Base-by-base conservation (phyloP, 2,888 invertebrate genomes). In the Esperia sulphurella region DNA sequence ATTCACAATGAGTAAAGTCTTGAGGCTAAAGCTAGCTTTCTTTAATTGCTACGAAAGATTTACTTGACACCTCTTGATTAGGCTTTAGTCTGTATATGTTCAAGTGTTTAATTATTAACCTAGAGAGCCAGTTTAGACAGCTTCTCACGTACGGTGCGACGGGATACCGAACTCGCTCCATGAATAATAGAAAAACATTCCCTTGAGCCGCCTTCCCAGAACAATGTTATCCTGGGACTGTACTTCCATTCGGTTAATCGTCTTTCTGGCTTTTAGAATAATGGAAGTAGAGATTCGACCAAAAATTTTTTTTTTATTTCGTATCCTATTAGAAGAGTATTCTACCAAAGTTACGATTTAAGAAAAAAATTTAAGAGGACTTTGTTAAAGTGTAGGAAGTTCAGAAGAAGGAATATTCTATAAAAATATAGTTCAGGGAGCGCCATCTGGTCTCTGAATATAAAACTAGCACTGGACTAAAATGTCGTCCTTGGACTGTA, bases 101-200 rank as follows among this genome's bases (percentile, higher is more conserved):
- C 46, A 45, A 48, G 46, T 55, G 46, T 48, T 57, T 59, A 63
- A 59, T 61, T 64, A 66, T 61, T 61, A 50, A 63, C 46, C 37
- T 44, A 46, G 41, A 49, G 48, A 49, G 47, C 53, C 51, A 58
- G 53, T 51, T 61, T 49, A 64, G 53, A 55, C 57, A 60, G 53
- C 57, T 61, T 44, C 64, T 63, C 64, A 63, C 65, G 58, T 68
- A n/a, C n/a, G n/a, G 5, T 35, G 58, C 52, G 47, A 53, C 47
- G 56, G 57, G 52, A 53, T 59, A 59, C 61, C 57, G 52, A 58
- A 59, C 50, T 61, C 59, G 52, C 58, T 57, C 55, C 60, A 75
- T 75, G 68, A 76, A 75, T 78, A 75, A 78, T 21, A 72, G 71
- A 66, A 76, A 68, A 63, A 58, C 63, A 57, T 59, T 54, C 63